These are phyloP conservation scores for Lepidurus arcticus DNA, from an alignment of 1,140 invertebrate genomes.

Conservation along the genomic window DNA sequence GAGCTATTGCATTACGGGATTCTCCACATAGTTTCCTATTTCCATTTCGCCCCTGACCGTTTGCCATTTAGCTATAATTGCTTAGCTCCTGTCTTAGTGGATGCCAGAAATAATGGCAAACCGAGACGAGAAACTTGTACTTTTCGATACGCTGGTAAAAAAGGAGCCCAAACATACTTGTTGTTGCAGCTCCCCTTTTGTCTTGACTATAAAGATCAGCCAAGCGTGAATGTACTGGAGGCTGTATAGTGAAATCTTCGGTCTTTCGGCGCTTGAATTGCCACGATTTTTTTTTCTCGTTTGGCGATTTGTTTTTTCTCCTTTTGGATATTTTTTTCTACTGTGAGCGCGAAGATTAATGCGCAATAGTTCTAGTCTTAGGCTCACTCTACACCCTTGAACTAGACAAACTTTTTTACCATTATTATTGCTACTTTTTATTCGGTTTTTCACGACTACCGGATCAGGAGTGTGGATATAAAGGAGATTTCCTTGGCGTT, in stretches of 20 bases:
- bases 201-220: neutral
- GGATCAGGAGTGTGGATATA: constrained; percentile 5
- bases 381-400: too few relatives aligned
- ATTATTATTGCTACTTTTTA: neutral
- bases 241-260: neutral
- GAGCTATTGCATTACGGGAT: constrained; percentile 10
- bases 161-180: too few relatives aligned
- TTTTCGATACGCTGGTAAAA: neutral
- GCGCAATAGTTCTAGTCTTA: too few relatives aligned
- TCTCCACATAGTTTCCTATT: constrained; percentile 10
- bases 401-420: neutral
- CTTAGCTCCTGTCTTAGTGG: neutral
- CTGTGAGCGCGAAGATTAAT: too few relatives aligned
- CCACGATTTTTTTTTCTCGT: neutral
- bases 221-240: neutral
- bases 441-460: neutral
- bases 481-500: constrained; percentile 1
- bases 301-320: too few relatives aligned
- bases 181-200: too few relatives aligned
- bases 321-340: too few relatives aligned
- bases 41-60: neutral
- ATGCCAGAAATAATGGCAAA: neutral
- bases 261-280: neutral
- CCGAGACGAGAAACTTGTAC: neutral
- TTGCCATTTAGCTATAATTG: neutral